Base-by-base conservation (phyloP, 2,113 vertebrate genomes). In the Hemibagrus wyckioides region DNA sequence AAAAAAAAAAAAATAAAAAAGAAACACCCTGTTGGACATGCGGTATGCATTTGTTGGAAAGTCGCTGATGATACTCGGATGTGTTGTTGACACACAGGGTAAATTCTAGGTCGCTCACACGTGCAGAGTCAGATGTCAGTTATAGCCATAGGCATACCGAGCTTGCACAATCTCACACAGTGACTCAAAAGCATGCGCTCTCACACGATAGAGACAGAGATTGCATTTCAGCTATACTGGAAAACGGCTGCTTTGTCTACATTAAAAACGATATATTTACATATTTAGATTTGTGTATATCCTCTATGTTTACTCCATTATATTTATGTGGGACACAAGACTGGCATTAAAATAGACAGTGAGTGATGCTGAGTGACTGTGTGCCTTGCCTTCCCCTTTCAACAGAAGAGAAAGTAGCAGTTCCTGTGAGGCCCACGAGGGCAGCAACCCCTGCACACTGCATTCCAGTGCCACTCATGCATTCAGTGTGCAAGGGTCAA, bases 401-500 rank as follows among this genome's bases (percentile, higher is more conserved):
- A 33, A 54, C 39, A 57, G n/a, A 67, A 61, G 52, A 30, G 67
- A 88, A 88, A 83, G 69, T 21, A 85, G 48, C 67, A n/a, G 71
- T 73, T 83, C 85, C 63, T 57, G 76, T 73, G 73, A 39, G 80
- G 52, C 28, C 82, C 25, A 44, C 33, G 84, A 79, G n/a, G 21
- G 61, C 59, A 28, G 44, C 75, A 56, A 79, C 69, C 82, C 48
- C 82, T 57, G 39, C 59, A 69, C 19, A n/a, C 50, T 83, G 21
- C 67, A 15, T 69, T 76, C 80, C 82, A 87, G 54, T 82, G 39
- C 41, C 82, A 82, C 80, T 67, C 85, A 82, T 52, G 81, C 88
- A 73, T 90, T 85, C 83, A 71, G 1, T 73, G 86, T 88, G 10
- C 52, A 83, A 88, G 86, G 89, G 83, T 88, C 80, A 76, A 83